Evolutionary conservation across 2,888 invertebrate species (phyloP), one percentile per base, ranked within the genome.

Genomic region (Cremastinae sp.): DNA sequence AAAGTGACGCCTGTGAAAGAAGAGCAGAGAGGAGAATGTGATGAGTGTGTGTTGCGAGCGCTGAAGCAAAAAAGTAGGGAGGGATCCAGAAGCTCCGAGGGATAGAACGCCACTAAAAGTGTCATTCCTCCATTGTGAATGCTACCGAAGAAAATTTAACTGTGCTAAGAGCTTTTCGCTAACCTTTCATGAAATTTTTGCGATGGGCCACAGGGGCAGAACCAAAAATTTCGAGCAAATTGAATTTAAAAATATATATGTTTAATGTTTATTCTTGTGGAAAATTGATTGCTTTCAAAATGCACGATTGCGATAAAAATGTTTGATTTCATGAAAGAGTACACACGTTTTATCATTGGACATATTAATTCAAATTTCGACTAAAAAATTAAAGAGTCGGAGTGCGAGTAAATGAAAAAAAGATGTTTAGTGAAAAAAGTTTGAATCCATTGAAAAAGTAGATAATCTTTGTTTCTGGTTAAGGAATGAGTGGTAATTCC

Each of bases 21-120:
- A 22, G 45, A 39, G 18, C 37, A 39, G 16, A 56, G 12, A 0
- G 8, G 39, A 18, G 55, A 18, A 10, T 14, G 55, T 5, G 28
- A 28, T 28, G 28, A 3, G 28, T 28, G 28, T 28, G 2, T 28
- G 28, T 28, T 18, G 39, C 10, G 39, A 56, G 39, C 16, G 39
- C 37, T 9, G 12, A 12, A 45, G n/a, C 4, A 45, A 14, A 61
- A 75, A 75, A 64, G 72, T 56, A 45, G 59, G 39, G 58, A 22
- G 28, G n/a, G n/a, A n/a, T n/a, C n/a, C 28, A 28, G 28, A 28
- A 28, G 28, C 28, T 28, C 62, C 69, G 78, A 72, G 74, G 66
- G 75, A 75, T 62, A 49, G 79, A 81, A 81, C 74, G 77, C 82
- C 77, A 80, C 82, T 83, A 82, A 85, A 85, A 84, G 81, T 85